Base-by-base conservation (phyloP, 2,113 vertebrate genomes). In the Phaetusa simplex region DNA sequence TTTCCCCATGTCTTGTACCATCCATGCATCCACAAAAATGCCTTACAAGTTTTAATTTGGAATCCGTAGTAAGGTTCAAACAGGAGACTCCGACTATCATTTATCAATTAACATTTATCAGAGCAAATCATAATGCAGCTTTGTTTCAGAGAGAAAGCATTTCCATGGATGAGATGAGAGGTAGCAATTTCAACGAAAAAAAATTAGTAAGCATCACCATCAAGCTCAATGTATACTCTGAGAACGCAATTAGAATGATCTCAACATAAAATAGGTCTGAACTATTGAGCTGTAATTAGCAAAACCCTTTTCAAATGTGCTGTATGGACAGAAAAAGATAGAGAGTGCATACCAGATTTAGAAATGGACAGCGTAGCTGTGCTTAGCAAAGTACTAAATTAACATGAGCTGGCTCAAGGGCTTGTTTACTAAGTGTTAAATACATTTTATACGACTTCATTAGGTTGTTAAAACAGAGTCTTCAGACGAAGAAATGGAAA, bases 71-170 rank as follows among this genome's bases (percentile, higher is more conserved):
- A 85, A 95, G 45, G 81, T 81, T 88, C 81, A 96, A 94, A 95
- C 43, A 96, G 93, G 76, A 96, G 53, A 92, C 34, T 70, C 47
- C 85, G 82, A 81, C 88, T 95, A 79, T 65, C 82, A 97, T 95
- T 98, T 98, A 95, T 94, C 96, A 97, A 97, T 98, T 98, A 96
- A 95, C 94, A 94, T 89, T 93, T 93, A 92, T 87, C 94, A 97
- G 74, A 95, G 91, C 82, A 98, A 97, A 96, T 94, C 94, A 96
- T 67, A 96, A 98, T 71, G 91, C 89, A 97, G 82, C 95, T 97
- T 82, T 81, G 91, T 93, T 95, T 92, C 87, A 91, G 78, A 27
- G 70, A 97, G 77, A 97, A 97, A 66, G 62, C 61, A 96, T 97
- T 96, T 98, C 88, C 81, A 97, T 14, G 67, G 83, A 95, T 78